Evolutionary conservation across 2,113 vertebrate species (phyloP).

Genomic region (Nymphicus hollandicus): DNA sequence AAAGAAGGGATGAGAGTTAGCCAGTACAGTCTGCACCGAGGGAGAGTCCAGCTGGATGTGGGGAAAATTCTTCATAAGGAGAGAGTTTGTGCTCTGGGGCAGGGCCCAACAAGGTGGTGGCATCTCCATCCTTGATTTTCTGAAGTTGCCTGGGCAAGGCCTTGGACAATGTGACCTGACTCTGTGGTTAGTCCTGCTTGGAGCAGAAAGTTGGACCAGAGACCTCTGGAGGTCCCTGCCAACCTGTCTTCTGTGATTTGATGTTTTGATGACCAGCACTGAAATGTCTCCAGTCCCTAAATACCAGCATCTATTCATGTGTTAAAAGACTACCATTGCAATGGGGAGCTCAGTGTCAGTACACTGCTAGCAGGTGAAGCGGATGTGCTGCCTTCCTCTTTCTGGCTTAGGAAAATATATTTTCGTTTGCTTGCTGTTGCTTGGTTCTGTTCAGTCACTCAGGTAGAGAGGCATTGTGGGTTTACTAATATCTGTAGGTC

Average conservation of each 20-base stretch:
- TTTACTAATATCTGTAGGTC: background rate
- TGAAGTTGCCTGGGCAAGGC: background rate
- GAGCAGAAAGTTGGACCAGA: background rate
- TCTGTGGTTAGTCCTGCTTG: background rate
- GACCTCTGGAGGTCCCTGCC: background rate
- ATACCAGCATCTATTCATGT: background rate
- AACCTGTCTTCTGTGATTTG: no score
- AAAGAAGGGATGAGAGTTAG: background rate
- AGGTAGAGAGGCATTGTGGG: rapidly evolving
- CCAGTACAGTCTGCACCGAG: background rate
- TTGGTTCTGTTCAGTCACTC: background rate
- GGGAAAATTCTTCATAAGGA: background rate
- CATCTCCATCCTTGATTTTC: background rate
- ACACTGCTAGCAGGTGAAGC: background rate
- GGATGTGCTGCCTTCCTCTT: background rate
- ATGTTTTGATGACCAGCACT: background rate
- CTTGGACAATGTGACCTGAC: background rate
- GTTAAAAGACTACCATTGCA: background rate
- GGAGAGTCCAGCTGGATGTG: background rate
- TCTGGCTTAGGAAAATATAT: background rate
- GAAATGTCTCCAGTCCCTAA: background rate
- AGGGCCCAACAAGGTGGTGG: background rate
- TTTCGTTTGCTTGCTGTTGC: background rate
- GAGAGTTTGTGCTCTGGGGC: background rate
- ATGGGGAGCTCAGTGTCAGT: background rate